Evolutionary conservation across 2,113 vertebrate species (phyloP), one percentile per base, ranked within the genome.

Genomic region (Macroglossus sobrinus): DNA sequence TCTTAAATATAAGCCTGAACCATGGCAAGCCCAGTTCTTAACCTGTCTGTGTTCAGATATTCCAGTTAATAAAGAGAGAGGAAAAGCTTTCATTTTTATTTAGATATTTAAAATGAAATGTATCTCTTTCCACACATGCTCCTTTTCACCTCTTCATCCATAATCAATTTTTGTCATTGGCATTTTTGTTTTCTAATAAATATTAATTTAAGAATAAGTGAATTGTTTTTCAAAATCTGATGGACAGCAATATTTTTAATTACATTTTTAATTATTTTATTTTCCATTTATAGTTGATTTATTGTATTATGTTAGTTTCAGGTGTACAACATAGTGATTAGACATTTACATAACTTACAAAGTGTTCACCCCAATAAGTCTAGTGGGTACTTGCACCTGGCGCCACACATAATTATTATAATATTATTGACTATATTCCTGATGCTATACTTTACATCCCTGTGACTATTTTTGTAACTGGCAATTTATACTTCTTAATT

Each of bases 101-200:
- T 84, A 40, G 16, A 87, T 78, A 33, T 53, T 87, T 74, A 50
- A 14, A 9, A 47, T 50, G 38, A 89, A 92, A 53, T 72, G 2
- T 50, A 8, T 43, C 43, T 92, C 64, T 55, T 90, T 89, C 35
- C n/a, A 82, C 53, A 68, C 35, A 72, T 13, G 3, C 11, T 86
- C 33, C 38, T 82, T 92, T n/a, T 85, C 45, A 71, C 24, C 64
- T 79, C 38, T 30, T 50, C n/a, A 19, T 2, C 33, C 57, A 75
- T 47, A 35, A 79, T 80, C 13, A 24, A 57, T 43, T 81, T 80
- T 94, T 93, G n/a, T 45, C 63, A 45, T 35, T 59, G n/a, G 5
- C 28, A 61, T 89, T 93, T 75, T 91, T 90, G 19, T 93, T 96
- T 92, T 75, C n/a, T 59, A 75, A 64, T 81, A 88, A 69, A 57